Base-by-base conservation (phyloP, 2,113 vertebrate species). In the Cricetomys ansorgei region DNA sequence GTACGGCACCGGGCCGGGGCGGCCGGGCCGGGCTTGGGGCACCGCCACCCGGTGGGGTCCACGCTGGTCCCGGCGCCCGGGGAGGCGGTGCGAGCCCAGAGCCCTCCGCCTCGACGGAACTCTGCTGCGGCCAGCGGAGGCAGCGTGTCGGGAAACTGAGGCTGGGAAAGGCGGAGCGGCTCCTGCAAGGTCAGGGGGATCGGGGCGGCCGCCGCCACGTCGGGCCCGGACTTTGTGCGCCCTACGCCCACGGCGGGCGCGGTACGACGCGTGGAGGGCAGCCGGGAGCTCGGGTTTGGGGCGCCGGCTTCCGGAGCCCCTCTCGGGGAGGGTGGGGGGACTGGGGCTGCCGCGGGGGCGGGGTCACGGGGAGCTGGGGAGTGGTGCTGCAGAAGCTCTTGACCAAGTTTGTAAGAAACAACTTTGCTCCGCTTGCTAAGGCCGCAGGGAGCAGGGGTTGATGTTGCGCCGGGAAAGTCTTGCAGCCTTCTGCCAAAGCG, bases 1-100 rank as follows among this genome's bases (percentile, higher is more conserved):
- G 99, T 99, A 98, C 55, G 7, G 92, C 53, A 34, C 2, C 7
- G 59, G 37, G 43, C 48, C 6, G 53, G 3, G 81, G 29, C 80
- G 53, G 13, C 85, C 7, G 43, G 75, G 50, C 7, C 6, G 75
- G 43, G 50, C 11, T 25, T 37, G 37, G 59, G 81, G 62, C 73
- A 17, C 19, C 3, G 45, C n/a, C 45, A 19, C 31, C 43, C 25
- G 27, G 37, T 40, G 57, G 16, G 64, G 75, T 7, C 34, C 10
- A 15, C 2, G 57, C 45, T 50, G 69, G 43, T 75, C 43, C 25
- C 3, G 10, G 40, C 40, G 43, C 64, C 17, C 13, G 55, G 50
- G 16, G 53, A 31, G 62, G 83, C 1, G 65, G 75, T 64, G 9
- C 23, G 37, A 81, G 37, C 55, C 37, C 37, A 27, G 79, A 80